A percentile compares a stretch with the other conserved stretches of the same genome.
phyloP scores from a whole-genome alignment of 2,113 vertebrate genomes.

The Megaceryle maxima region DNA sequence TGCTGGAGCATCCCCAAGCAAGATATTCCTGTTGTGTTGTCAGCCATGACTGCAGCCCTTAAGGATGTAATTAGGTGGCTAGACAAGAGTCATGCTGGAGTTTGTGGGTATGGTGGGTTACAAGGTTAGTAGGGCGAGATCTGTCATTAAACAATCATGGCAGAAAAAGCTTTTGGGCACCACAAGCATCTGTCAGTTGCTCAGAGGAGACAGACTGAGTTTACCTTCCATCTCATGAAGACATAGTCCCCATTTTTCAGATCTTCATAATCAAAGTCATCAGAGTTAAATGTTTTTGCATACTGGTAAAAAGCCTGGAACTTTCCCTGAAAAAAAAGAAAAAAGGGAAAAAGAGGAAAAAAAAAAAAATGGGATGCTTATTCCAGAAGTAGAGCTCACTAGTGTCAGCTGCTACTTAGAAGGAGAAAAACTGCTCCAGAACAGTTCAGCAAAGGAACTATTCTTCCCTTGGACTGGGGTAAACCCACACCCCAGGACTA shows the following conservation, averaged over 20 bases:
- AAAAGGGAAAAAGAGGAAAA: background rate
- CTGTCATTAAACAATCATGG: background rate
- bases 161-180: background rate
- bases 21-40: slow-evolving; percentile 45
- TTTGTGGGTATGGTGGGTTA: background rate
- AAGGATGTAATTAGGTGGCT: slow-evolving; percentile 23
- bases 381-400: background rate
- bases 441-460: background rate
- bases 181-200: background rate
- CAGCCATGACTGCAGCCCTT: background rate
- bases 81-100: slow-evolving; percentile 10
- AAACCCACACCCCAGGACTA: background rate
- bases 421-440: background rate
- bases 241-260: slow-evolving; percentile 94
- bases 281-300: slow-evolving; percentile 96
- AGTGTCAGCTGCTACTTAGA: background rate
- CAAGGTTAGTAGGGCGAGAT: background rate
- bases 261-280: slow-evolving; percentile 95
- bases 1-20: background rate
- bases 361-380: background rate
- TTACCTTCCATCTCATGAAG: slow-evolving; percentile 99
- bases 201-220: background rate
- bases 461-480: background rate
- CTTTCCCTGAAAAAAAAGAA: slow-evolving; percentile 84
- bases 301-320: slow-evolving; percentile 98